A percentile compares a stretch with the other conserved stretches of the same genome.
Evolutionary conservation across 2,888 invertebrate genomes (phyloP).

Genomic region (Pherbina coryleti): DNA sequence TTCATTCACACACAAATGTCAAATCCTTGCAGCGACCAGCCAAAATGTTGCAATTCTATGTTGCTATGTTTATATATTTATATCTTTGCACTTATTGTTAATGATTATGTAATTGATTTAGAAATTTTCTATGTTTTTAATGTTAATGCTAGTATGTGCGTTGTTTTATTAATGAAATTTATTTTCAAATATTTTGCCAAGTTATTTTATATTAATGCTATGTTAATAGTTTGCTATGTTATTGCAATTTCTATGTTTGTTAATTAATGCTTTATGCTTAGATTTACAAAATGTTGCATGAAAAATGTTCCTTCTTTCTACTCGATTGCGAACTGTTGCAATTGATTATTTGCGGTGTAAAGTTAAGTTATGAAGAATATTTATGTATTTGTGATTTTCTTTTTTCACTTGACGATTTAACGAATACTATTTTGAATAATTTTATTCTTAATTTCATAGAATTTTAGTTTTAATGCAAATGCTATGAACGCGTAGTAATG

Average conservation of each 20-base stretch:
- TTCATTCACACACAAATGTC: not conserved
- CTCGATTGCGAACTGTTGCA: not conserved
- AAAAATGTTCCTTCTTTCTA: not conserved
- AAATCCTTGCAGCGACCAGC: not conserved
- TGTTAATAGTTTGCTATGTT: not conserved
- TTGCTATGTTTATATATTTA: not conserved
- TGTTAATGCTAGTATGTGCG: not conserved
- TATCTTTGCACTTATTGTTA: slow-evolving; percentile 16
- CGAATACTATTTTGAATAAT: too few relatives aligned
- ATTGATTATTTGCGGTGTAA: not conserved
- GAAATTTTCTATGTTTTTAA: not conserved
- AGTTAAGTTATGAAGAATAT: not conserved
- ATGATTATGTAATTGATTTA: slow-evolving; percentile 32
- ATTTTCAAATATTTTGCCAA: not conserved
- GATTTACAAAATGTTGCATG: slow-evolving; percentile 23
- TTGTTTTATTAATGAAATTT: not conserved
- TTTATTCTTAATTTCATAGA: too few relatives aligned
- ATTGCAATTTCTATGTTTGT: not conserved
- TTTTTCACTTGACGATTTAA: too few relatives aligned
- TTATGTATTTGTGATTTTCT: too few relatives aligned
- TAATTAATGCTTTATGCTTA: not conserved
- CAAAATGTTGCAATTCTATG: not conserved
- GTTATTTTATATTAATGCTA: not conserved
- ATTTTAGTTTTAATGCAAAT: not conserved
- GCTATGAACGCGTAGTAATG: not conserved